These are phyloP conservation scores for Thalassophryne amazonica DNA, from an alignment of 2,797 vertebrate species.

Conservation along the genomic window DNA sequence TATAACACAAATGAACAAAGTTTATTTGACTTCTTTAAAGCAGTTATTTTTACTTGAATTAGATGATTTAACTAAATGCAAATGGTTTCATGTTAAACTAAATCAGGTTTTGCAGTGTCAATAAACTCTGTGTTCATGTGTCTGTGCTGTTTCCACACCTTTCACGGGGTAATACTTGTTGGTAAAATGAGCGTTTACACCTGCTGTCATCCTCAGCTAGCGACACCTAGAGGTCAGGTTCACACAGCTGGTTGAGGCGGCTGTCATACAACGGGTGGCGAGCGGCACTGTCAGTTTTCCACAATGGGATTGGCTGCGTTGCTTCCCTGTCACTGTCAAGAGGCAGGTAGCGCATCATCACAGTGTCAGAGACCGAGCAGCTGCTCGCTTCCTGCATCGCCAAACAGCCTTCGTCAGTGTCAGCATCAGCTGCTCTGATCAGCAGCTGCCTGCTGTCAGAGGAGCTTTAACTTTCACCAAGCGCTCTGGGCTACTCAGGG, in stretches of 20 bases:
- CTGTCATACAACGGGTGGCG: constrained; percentile 81
- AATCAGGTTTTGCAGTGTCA: too few species aligned
- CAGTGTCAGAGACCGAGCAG: constrained; percentile 87
- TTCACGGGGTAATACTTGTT: constrained; percentile 77
- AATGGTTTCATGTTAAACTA: too few species aligned
- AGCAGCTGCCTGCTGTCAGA: constrained; percentile 77
- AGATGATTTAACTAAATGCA: too few species aligned
- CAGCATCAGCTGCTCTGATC: constrained; percentile 88
- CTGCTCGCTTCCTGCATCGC: constrained; percentile 66
- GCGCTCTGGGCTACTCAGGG: constrained; percentile 66
- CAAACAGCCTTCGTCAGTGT: constrained; percentile 91
- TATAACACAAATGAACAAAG: too few species aligned
- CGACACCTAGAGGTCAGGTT: constrained; percentile 73
- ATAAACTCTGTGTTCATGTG: constrained; percentile 1
- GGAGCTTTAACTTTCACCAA: constrained; percentile 81
- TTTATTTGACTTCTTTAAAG: too few species aligned
- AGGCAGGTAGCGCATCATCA: constrained; percentile 81
- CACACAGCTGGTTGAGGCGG: constrained; percentile 68
- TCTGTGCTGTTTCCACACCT: constrained; percentile 11
- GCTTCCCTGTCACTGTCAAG: constrained; percentile 89
- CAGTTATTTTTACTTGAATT: too few species aligned
- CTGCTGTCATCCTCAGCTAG: constrained; percentile 85
- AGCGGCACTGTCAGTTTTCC: constrained; percentile 96
- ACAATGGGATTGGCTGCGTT: constrained; percentile 64
- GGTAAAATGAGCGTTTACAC: constrained; percentile 72